Percentiles rank a stretch among this genome's conserved stretches.
Evolutionary conservation across 2,888 invertebrate species (phyloP).

Genomic region (Drosophila leonis): DNA sequence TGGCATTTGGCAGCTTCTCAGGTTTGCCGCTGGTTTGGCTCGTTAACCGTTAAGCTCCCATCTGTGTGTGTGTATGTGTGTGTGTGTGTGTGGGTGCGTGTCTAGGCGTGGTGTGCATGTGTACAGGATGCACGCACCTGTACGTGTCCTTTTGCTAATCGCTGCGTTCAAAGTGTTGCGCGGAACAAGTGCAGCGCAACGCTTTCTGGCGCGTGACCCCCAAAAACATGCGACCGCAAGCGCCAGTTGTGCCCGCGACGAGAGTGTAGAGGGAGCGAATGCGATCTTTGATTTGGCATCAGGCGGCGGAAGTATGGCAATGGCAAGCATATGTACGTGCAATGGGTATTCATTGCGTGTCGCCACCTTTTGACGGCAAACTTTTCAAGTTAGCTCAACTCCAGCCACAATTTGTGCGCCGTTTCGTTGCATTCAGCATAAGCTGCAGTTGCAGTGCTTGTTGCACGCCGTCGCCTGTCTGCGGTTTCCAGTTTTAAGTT

Average conservation of each 20-base stretch:
- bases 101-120: neutral
- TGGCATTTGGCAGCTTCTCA: constrained; percentile 39
- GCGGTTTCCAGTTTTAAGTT: constrained; percentile 28
- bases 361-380: constrained; percentile 8
- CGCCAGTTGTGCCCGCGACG: neutral
- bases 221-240: constrained; percentile 16
- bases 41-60: constrained; percentile 63
- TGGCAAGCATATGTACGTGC: constrained; percentile 40
- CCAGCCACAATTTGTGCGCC: constrained; percentile 8
- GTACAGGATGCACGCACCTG: constrained; percentile 4
- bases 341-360: constrained; percentile 21
- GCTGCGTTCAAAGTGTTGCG: constrained; percentile 64
- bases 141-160: constrained; percentile 80
- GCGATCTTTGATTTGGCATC: constrained; percentile 44
- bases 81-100: constrained; percentile 4
- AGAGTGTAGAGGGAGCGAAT: neutral
- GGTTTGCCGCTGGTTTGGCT: constrained; percentile 49
- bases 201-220: constrained; percentile 60
- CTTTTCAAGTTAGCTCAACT: constrained; percentile 16
- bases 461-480: constrained; percentile 6
- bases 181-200: constrained; percentile 50
- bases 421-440: constrained; percentile 5
- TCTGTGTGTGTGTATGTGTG: constrained; percentile 4
- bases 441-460: constrained; percentile 12
- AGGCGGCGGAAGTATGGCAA: constrained; percentile 4